Evolutionary conservation across 2,888 invertebrate species (phyloP).

Genomic region (Automeris io): DNA sequence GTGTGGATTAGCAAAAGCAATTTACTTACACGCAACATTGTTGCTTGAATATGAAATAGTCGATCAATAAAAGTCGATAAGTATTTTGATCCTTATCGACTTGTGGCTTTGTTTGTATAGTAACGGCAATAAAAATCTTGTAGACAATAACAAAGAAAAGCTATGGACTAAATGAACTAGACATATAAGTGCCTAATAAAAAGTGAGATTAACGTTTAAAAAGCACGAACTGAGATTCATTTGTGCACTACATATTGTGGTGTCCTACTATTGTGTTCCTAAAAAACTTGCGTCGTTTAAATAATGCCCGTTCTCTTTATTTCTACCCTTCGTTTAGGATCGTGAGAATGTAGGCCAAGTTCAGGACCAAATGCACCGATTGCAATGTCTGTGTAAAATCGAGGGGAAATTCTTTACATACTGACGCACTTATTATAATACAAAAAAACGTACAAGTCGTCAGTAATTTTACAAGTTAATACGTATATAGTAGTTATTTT

Average conservation of each 20-base stretch:
- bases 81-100: no score
- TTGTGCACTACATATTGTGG: neutral
- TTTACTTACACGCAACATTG: no score
- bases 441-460: slow-evolving; percentile 11
- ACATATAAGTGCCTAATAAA: no score
- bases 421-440: slow-evolving; percentile 2
- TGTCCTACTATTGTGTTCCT: slow-evolving; percentile 29
- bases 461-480: neutral
- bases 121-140: no score
- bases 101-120: no score
- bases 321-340: slow-evolving; percentile 35
- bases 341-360: slow-evolving; percentile 73
- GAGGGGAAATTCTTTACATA: slow-evolving; percentile 9
- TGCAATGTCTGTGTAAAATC: slow-evolving; percentile 26
- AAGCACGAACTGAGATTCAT: neutral
- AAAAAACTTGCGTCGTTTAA: slow-evolving; percentile 39
- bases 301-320: slow-evolving; percentile 45
- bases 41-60: no score
- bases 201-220: no score
- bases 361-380: slow-evolving; percentile 48
- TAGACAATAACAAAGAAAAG: no score
- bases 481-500: neutral
- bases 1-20: no score
- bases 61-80: no score
- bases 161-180: no score